Base-by-base conservation (phyloP, 2,888 invertebrate species). In the Tuta absoluta region DNA sequence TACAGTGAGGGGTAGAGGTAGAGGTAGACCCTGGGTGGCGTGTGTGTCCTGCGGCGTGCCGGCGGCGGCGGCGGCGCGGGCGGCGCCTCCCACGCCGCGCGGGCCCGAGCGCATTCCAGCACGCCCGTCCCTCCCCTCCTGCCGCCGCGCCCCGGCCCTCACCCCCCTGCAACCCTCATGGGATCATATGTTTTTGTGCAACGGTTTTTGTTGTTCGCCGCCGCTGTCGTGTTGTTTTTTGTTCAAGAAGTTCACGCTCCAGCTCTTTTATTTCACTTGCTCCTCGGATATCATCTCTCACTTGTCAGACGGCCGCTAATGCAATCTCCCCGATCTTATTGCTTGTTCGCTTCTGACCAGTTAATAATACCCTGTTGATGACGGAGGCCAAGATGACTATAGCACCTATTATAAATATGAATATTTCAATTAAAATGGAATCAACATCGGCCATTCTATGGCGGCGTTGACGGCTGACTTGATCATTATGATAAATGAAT, bases 111-210 rank as follows among this genome's bases (percentile, higher is more conserved):
- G 87, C 91, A 91, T 91, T 91, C 91, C 91, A 89, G 86, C 91
- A 91, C 91, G 91, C 91, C 91, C 87, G 84, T 80, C 82, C 81
- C 77, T 82, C 80, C 81, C 84, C 82, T 72, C 73, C 70, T 76
- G 48, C 72, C 79, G 68, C 79, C 71, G 75, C 74, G 69, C 69
- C 63, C 69, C 67, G 66, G 63, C 70, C 66, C 67, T 56, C 73
- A 37, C 69, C 74, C 75, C 82, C 84, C 86, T 85, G 73, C 78
- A 78, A 82, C 86, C 87, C 88, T 86, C 89, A 84, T 86, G 87
- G 87, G 90, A 91, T 91, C 91, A 91, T 91, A 91, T 91, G 91
- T 91, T 91, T 91, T 91, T 91, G 86, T 90, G 89, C 90, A 91
- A 91, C 91, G 90, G 91, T 91, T 91, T 91, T 91, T 91, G 91